These are phyloP conservation scores for Aporophyla lueneburgensis DNA, from an alignment of 2,888 invertebrate species.

Conservation along the genomic window DNA sequence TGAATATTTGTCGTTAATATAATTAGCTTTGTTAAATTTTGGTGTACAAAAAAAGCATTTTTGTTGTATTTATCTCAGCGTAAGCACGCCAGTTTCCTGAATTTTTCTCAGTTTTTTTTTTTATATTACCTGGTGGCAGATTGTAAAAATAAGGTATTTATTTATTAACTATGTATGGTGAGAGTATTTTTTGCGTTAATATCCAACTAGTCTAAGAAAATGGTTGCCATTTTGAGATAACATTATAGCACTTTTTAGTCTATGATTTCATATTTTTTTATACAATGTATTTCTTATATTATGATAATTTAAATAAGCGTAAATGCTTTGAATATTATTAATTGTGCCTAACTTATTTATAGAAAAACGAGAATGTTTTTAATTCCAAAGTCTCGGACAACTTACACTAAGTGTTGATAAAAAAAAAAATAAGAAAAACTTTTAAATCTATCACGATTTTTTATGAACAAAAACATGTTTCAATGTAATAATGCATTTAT, in stretches of 20 bases:
- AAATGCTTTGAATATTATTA: neutral
- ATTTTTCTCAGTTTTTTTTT: constrained; percentile 14
- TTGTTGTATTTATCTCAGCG: too few species aligned
- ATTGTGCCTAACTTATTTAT: constrained; percentile 5
- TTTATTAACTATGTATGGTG: neutral
- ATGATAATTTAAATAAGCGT: neutral
- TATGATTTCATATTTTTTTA: constrained; percentile 24
- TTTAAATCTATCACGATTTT: neutral
- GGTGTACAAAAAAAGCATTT: too few species aligned
- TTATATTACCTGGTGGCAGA: constrained; percentile 15
- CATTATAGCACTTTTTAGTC: constrained; percentile 12
- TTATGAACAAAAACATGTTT: neutral
- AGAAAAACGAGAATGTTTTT: neutral
- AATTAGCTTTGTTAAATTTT: neutral
- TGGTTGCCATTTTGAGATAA: constrained; percentile 43
- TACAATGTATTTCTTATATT: neutral
- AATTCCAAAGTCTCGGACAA: neutral
- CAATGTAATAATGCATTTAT: neutral
- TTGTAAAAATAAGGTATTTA: constrained; percentile 4
- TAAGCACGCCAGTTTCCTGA: constrained; percentile 9
- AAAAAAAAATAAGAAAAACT: neutral
- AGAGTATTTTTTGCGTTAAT: constrained; percentile 24
- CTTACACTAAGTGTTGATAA: neutral
- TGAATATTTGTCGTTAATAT: too few species aligned
- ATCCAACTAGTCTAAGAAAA: constrained; percentile 49